These are phyloP conservation scores for Macrotrachela quadricornifera DNA, from an alignment of 1,140 invertebrate species.

Conservation along the genomic window DNA sequence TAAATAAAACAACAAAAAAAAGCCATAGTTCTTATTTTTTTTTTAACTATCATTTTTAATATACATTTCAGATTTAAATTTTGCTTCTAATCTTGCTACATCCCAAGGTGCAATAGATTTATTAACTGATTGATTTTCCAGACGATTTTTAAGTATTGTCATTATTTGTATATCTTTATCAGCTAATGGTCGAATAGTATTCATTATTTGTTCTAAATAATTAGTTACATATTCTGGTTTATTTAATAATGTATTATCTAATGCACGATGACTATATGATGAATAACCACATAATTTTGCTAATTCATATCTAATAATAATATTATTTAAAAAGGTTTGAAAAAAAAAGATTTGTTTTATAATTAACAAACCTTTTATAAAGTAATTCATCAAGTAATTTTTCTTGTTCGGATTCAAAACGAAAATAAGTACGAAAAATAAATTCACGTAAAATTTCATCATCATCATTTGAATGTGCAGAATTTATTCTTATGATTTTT, in stretches of 20 bases:
- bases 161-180: constrained; percentile 39
- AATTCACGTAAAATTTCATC: constrained; percentile 46
- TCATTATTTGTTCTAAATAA: constrained; percentile 6
- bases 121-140: not conserved
- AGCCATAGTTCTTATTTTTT: too few species aligned
- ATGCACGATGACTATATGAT: constrained; percentile 61
- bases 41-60: too few species aligned
- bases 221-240: not conserved
- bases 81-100: too few species aligned
- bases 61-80: too few species aligned
- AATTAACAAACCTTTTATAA: constrained; percentile 33
- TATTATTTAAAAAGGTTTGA: not conserved
- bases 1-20: constrained; percentile 6
- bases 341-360: not conserved
- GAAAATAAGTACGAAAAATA: constrained; percentile 62
- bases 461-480: constrained; percentile 1
- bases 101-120: too few species aligned
- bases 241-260: constrained; percentile 5
- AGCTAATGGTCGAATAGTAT: not conserved
- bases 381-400: constrained; percentile 48
- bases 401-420: constrained; percentile 55
- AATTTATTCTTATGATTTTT: not conserved
- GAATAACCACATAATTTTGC: constrained; percentile 63
- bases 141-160: not conserved
- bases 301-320: constrained; percentile 36